Conservation (phyloP, 2,888 invertebrate species). For the Fragum fragum region DNA sequence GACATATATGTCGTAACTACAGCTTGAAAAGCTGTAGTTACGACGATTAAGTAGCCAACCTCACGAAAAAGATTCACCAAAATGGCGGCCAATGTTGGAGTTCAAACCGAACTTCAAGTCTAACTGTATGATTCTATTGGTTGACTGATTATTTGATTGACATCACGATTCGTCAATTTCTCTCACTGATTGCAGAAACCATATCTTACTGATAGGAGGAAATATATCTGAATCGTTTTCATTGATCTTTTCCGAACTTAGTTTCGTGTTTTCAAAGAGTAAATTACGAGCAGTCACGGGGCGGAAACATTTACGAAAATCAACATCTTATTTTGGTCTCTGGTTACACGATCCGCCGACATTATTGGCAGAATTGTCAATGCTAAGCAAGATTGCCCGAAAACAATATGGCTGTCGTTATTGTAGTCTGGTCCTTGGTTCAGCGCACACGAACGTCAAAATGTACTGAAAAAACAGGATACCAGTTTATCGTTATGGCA, state of each 20-base stretch:
- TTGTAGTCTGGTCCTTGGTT: neutral
- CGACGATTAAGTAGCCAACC: too few relatives aligned
- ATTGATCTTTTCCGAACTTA: neutral
- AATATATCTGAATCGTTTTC: neutral
- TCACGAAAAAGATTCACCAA: too few relatives aligned
- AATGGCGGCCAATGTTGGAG: too few relatives aligned
- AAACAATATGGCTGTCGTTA: slow-evolving; percentile 21
- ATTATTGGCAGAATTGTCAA: slow-evolving; percentile 48
- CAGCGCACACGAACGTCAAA: too few relatives aligned
- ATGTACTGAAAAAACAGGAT: too few relatives aligned
- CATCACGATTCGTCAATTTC: too few relatives aligned
- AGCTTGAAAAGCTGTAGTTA: too few relatives aligned
- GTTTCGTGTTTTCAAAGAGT: slow-evolving; percentile 11
- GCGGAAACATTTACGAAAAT: slow-evolving; percentile 49
- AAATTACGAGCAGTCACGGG: slow-evolving; percentile 19
- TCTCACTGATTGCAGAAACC: too few relatives aligned
- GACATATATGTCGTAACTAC: too few relatives aligned
- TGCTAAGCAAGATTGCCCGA: slow-evolving; percentile 33
- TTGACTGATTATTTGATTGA: too few relatives aligned
- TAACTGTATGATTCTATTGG: too few relatives aligned
- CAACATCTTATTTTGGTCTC: slow-evolving; percentile 47
- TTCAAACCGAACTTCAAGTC: too few relatives aligned
- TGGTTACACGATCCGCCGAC: slow-evolving; percentile 24
- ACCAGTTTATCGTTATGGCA: neutral
- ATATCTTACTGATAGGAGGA: neutral